These are phyloP conservation scores for Cetoscarus ocellatus DNA, from an alignment of 2,797 vertebrate genomes.

Conservation along the genomic window DNA sequence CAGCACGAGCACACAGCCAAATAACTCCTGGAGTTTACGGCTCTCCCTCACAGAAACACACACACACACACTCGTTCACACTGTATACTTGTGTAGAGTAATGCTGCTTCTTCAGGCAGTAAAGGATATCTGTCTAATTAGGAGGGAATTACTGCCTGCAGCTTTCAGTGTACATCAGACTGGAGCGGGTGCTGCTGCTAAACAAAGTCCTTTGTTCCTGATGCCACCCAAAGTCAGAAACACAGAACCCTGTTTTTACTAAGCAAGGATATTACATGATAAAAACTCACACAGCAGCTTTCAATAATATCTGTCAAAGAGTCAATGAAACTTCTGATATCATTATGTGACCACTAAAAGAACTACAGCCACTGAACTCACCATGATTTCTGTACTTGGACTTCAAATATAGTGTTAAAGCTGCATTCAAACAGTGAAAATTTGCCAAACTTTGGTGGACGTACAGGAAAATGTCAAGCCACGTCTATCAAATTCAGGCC, in stretches of 20 bases:
- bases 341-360: too few relatives aligned
- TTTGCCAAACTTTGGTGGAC: too few relatives aligned
- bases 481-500: too few relatives aligned
- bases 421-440: too few relatives aligned
- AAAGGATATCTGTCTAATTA: slow-evolving; percentile 58
- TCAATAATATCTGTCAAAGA: background rate
- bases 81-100: background rate
- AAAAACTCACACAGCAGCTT: background rate
- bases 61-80: slow-evolving; percentile 24
- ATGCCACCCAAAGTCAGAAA: slow-evolving; percentile 11
- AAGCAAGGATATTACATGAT: slow-evolving; percentile 8
- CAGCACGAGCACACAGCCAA: slow-evolving; percentile 33
- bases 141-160: slow-evolving; percentile 40
- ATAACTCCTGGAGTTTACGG: slow-evolving; percentile 16
- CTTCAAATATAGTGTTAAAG: too few relatives aligned
- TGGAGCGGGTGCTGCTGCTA: slow-evolving; percentile 11
- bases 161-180: slow-evolving; percentile 41
- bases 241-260: background rate
- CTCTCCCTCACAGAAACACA: background rate
- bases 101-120: slow-evolving; percentile 14
- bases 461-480: too few relatives aligned
- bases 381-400: too few relatives aligned
- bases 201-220: slow-evolving; percentile 20
- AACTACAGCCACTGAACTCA: too few relatives aligned
- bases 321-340: background rate